Conservation (phyloP, 2,888 invertebrate species). For the Rotaria socialis region DNA sequence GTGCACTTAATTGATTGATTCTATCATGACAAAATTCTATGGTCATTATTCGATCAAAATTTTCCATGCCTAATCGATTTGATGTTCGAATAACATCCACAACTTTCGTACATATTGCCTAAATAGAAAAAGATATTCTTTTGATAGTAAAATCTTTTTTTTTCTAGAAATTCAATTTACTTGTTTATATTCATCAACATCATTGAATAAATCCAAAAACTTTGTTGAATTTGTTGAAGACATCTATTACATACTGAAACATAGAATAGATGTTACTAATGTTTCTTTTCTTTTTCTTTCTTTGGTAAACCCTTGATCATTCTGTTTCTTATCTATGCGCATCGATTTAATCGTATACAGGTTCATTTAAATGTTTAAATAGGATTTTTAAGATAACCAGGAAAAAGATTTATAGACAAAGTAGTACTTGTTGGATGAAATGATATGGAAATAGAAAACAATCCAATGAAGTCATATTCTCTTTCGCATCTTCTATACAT, state of each 20-base stretch:
- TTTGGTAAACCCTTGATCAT: slow-evolving; percentile 2
- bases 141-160: no score
- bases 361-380: no score
- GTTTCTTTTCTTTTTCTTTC: not conserved
- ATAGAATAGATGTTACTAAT: not conserved
- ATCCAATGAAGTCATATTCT: no score
- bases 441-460: no score
- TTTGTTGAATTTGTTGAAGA: not conserved
- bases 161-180: not conserved
- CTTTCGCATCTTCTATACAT: no score
- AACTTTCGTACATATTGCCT: not conserved
- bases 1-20: not conserved
- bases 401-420: no score
- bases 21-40: not conserved
- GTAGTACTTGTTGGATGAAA: no score
- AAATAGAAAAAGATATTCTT: not conserved
- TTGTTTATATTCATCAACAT: slow-evolving; percentile 16
- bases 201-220: not conserved
- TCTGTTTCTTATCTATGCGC: not conserved
- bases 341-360: not conserved
- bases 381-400: no score
- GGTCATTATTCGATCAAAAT: not conserved
- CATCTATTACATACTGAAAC: not conserved
- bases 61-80: not conserved
- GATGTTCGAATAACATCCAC: slow-evolving; percentile 14